These are phyloP conservation scores for Habropoda laboriosa DNA, from an alignment of 1,140 invertebrate genomes.

Conservation along the genomic window DNA sequence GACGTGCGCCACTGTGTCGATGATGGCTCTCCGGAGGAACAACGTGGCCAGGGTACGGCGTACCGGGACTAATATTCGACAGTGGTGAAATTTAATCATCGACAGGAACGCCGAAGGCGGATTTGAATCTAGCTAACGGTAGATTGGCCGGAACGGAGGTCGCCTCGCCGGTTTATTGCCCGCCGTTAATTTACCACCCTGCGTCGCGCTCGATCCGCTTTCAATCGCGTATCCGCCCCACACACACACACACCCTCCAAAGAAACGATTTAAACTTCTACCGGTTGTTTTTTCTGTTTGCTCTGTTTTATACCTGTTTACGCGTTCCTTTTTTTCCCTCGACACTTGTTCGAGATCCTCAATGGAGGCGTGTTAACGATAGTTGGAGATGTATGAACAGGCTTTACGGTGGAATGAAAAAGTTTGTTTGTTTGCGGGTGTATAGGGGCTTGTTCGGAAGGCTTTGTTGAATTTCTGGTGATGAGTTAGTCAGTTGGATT, in stretches of 20 bases:
- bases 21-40: constrained; percentile 60
- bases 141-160: constrained; percentile 55
- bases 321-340: not conserved
- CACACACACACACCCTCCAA: no score
- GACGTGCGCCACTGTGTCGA: constrained; percentile 44
- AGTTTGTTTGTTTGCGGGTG: no score
- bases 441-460: no score
- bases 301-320: not conserved
- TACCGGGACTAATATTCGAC: constrained; percentile 57
- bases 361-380: not conserved
- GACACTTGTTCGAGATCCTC: not conserved
- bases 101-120: constrained; percentile 50
- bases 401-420: no score
- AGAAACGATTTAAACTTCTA: not conserved
- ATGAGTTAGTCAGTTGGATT: no score
- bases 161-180: constrained; percentile 32
- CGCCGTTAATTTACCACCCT: constrained; percentile 35
- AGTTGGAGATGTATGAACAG: no score
- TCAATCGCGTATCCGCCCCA: constrained; percentile 23
- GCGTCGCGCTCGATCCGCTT: constrained; percentile 41
- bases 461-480: no score
- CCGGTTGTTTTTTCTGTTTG: constrained; percentile 3
- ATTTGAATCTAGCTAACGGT: constrained; percentile 55
- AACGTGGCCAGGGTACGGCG: constrained; percentile 23
- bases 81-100: constrained; percentile 62